Base-by-base conservation (phyloP, 2,797 vertebrate genomes). In the Hoplostethus mediterraneus region DNA sequence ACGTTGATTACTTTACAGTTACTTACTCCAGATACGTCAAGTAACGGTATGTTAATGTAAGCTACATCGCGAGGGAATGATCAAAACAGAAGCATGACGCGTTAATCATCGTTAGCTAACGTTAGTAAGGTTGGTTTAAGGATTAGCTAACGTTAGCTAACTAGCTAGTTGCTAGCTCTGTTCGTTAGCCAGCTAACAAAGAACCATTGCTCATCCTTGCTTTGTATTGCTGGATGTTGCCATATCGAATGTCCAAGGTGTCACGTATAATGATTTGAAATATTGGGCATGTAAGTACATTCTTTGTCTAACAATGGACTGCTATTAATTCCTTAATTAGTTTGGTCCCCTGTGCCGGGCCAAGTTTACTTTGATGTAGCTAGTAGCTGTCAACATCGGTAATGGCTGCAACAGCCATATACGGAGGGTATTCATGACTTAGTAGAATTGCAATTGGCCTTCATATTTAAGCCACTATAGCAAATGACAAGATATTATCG, bases 141-240 rank as follows among this genome's bases (percentile, higher is more conserved):
- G 69, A 82, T 84, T 79, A 87, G 87, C 86, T 70, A 54, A 48
- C 21, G 52, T 42, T 40, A 72, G 86, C 88, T 89, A 91, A 87
- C 89, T 82, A 85, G 91, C 90, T 75, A 11, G 1, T 10, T 52
- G 87, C 71, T 86, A 90, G 80, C 84, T 47, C 17, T 63, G 48
- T 55, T 67, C 8, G 73, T 80, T 85, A 86, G 85, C 86, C 48
- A 28, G 92, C 92, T 94, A 94, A 93, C 92, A 94, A 93, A 94
- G 92, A 90, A 86, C 82, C 78, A 21, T 71, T 42, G 87, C 86
- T 90, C 80, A 84, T 87, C 84, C 83, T 91, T 3, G 90, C 77
- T 82, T 88, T 85, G 82, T 85, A 80, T 74, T 40, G 59, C 52
- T 82, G 80, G 60, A 31, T 86, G 73, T 75, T 86, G 48, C 66